phyloP scores from a whole-genome alignment of 2,888 invertebrate genomes.

The Chalcosyrphus nemorum region DNA sequence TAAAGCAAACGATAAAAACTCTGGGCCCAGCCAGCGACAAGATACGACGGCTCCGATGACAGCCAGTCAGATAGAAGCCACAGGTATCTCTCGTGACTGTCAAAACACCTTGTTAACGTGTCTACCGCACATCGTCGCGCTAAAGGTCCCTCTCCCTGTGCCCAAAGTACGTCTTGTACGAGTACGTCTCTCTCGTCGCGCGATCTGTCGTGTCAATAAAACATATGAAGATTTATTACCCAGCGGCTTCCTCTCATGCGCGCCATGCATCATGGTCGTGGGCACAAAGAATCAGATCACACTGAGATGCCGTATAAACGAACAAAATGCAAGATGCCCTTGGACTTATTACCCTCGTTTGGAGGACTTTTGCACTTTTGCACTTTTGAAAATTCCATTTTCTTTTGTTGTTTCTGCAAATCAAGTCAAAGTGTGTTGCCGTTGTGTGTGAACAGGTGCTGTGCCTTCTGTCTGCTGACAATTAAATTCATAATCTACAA shows the following conservation, averaged over 20 bases:
- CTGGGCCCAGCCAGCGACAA: conserved; percentile 38
- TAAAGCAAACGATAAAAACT: not conserved
- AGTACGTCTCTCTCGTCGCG: not conserved
- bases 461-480: not conserved
- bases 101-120: conserved; percentile 65
- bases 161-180: not conserved
- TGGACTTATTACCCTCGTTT: conserved; percentile 38
- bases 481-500: conserved; percentile 35
- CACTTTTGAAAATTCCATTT: conserved; percentile 23
- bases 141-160: conserved; percentile 14
- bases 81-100: conserved; percentile 62
- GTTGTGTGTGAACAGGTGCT: conserved; percentile 21
- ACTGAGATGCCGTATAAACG: conserved; percentile 22
- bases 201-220: conserved; percentile 59
- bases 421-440: conserved; percentile 8
- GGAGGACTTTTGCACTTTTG: conserved; percentile 14
- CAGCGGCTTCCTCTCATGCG: conserved; percentile 47
- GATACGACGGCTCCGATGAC: conserved; percentile 53
- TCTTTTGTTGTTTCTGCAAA: conserved; percentile 22
- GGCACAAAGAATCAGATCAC: conserved; percentile 61
- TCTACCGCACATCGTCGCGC: conserved; percentile 30
- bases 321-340: conserved; percentile 29
- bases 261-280: conserved; percentile 17
- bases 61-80: conserved; percentile 60
- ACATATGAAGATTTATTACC: conserved; percentile 65